Percentiles rank a stretch among this genome's conserved stretches.
phyloP scores from a whole-genome alignment of 2,888 invertebrate species.

The Aplocera efformata region DNA sequence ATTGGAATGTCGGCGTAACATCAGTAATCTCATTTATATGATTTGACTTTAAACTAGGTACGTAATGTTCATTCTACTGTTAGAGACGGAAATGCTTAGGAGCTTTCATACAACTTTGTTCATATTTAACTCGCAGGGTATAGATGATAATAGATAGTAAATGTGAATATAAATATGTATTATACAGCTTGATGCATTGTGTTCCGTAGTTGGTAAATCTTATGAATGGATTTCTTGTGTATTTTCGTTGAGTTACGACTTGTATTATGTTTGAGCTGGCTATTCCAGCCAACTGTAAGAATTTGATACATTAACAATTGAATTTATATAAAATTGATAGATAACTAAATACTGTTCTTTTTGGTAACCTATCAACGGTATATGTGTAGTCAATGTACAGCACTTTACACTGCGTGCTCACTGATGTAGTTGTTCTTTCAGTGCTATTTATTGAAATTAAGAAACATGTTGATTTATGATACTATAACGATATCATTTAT shows the following conservation, averaged over 20 bases:
- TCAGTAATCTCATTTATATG: conserved; percentile 43
- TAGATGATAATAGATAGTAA: conserved; percentile 29
- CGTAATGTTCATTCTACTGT: conserved; percentile 31
- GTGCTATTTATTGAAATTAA: too few relatives aligned
- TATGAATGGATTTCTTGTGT: conserved; percentile 33
- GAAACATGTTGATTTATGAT: too few relatives aligned
- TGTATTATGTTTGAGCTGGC: conserved; percentile 24
- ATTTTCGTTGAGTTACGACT: conserved; percentile 33
- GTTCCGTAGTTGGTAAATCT: conserved; percentile 26
- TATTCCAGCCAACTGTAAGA: conserved; percentile 15
- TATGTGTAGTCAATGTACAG: too few relatives aligned
- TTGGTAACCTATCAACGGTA: neutral
- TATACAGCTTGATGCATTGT: conserved; percentile 30
- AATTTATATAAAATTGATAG: conserved; percentile 5
- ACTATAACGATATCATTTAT: too few relatives aligned
- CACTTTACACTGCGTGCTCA: too few relatives aligned
- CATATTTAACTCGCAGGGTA: conserved; percentile 25
- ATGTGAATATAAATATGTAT: conserved; percentile 31
- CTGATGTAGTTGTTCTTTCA: too few relatives aligned
- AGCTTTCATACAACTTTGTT: conserved; percentile 26
- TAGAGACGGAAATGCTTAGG: conserved; percentile 27
- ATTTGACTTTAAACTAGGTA: conserved; percentile 34
- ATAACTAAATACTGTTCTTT: neutral
- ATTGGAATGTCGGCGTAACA: conserved; percentile 45
- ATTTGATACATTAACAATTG: conserved; percentile 12